Conservation (phyloP, 2,113 vertebrate genomes). For the Platichthys flesus region DNA sequence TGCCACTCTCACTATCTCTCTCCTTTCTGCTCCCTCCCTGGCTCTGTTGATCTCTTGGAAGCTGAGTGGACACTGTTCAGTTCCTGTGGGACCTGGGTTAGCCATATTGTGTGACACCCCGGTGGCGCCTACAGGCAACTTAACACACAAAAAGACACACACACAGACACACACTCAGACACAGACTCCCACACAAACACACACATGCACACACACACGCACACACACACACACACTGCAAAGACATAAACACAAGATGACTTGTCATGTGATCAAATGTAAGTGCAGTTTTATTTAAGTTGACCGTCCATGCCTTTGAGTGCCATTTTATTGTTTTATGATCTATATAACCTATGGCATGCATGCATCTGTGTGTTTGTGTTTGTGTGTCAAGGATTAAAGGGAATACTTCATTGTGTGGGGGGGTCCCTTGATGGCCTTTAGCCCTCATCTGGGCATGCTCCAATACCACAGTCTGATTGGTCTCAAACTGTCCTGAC, state of each 20-base stretch:
- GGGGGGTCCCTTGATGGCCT: conserved; percentile 68
- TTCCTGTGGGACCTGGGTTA: conserved; percentile 51
- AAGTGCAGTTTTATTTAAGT: not conserved
- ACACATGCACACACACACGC: not conserved
- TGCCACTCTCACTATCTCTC: conserved; percentile 30
- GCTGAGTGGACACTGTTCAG: conserved; percentile 59
- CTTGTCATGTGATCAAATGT: conserved; percentile 15
- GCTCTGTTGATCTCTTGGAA: conserved; percentile 63
- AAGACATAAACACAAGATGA: not conserved
- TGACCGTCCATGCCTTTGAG: conserved; percentile 12
- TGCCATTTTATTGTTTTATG: not conserved
- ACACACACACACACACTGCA: not conserved
- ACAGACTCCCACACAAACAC: not conserved
- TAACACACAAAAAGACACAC: conserved; percentile 10
- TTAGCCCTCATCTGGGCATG: conserved; percentile 75
- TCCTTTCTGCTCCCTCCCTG: conserved; percentile 35
- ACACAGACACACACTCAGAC: not conserved
- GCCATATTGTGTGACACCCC: conserved; percentile 67
- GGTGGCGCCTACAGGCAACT: conserved; percentile 61
- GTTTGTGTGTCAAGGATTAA: conserved; percentile 41
- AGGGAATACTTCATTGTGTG: conserved; percentile 49
- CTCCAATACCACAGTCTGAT: conserved; percentile 73
- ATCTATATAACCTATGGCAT: conserved; percentile 18
- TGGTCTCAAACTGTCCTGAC: conserved; percentile 80
- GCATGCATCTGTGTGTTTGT: conserved; percentile 4